Percentiles rank a stretch among this genome's conserved stretches.
Evolutionary conservation across 2,797 vertebrate species (phyloP).

Genomic region (Selene dorsalis): DNA sequence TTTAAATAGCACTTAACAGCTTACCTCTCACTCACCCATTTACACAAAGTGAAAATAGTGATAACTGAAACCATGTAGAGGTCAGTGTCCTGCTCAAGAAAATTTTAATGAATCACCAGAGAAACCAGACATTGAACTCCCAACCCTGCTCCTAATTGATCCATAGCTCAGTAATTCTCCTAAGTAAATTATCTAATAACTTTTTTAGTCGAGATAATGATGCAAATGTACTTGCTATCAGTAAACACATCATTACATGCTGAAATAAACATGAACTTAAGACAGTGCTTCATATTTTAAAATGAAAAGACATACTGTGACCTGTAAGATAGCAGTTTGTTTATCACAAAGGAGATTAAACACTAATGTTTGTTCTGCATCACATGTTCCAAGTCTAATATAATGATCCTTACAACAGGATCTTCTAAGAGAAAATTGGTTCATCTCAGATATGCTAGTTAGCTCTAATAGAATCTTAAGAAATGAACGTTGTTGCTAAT

Average conservation of each 20-base stretch:
- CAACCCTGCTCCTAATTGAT: not conserved
- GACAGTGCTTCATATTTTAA: not conserved
- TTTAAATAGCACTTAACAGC: constrained; percentile 8
- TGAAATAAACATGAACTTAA: not conserved
- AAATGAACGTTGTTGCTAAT: not conserved
- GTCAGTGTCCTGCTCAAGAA: not conserved
- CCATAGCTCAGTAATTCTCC: not conserved
- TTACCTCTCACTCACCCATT: not conserved
- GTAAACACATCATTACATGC: not conserved
- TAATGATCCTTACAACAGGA: not conserved
- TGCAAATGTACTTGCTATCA: not conserved
- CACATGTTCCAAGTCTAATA: not conserved
- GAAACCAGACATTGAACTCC: not conserved
- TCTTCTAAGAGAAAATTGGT: too few species aligned
- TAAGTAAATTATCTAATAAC: not conserved
- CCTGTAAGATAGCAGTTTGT: not conserved
- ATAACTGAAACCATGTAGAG: not conserved
- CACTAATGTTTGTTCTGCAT: not conserved
- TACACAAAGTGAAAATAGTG: not conserved
- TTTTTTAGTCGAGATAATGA: not conserved
- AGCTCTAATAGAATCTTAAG: not conserved
- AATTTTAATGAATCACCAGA: not conserved
- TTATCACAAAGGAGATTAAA: not conserved
- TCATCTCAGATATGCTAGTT: not conserved
- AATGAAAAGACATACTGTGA: not conserved